Evolutionary conservation across 2,888 invertebrate species (phyloP), one percentile per base, ranked within the genome.

Genomic region (Shargacucullia verbasci): DNA sequence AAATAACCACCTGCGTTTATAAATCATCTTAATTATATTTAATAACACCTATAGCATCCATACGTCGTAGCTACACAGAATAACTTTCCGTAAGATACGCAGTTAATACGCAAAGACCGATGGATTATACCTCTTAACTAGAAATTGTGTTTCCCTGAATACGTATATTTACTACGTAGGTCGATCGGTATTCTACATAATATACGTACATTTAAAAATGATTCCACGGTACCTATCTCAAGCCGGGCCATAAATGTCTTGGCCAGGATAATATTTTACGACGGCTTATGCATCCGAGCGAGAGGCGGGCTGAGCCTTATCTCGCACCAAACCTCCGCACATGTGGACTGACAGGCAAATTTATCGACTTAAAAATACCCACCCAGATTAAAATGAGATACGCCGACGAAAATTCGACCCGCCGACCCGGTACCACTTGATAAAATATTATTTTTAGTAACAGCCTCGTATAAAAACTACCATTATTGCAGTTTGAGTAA

Each of bases 261-360:
- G 73, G 78, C 69, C 91, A 88, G 90, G 92, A 91, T 92, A 89
- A 93, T 93, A 93, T 93, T 94, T 94, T 91, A 94, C 89, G 91
- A 88, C 73, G 81, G 86, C 88, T 86, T 86, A 87, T 78, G 84
- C 78, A 65, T 72, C 73, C 84, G 79, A 64, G 62, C 73, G 77
- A 82, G 79, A 88, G 90, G 89, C 87, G 89, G 88, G 87, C 82
- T 80, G 58, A 76, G 77, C 82, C 88, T 89, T 91, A 91, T 92
- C 91, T 89, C 69, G 53, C 68, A 70, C 80, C 84, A 81, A 83
- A 88, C 62, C 86, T 85, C 86, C 89, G 89, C 90, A 89, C 90
- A 91, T 92, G 90, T 89, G 90, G 84, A 81, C 77, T 89, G 92
- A 91, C 92, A 92, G 74, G 83, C 87, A 90, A 92, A 92, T 93